Evolutionary conservation across 64 coral and sea anemone species (phyloP), one percentile per base, ranked within the genome.

Genomic region (Stichodactyla helianthus): DNA sequence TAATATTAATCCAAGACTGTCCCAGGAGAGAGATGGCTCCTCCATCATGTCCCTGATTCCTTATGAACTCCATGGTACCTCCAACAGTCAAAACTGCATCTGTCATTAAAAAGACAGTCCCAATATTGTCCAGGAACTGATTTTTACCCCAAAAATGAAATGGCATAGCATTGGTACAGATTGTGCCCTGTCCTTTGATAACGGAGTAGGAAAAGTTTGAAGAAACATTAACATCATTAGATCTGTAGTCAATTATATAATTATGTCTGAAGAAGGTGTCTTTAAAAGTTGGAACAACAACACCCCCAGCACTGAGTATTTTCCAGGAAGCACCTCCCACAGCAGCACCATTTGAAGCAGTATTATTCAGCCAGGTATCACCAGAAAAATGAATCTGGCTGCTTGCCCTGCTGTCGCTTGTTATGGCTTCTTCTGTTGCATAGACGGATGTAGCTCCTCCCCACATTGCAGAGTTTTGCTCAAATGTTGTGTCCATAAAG

Each of bases 11-110:
- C 83, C 83, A 84, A 20, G 83, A 84, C n/a, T 84, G 83, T 18
- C 94, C 94, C 59, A 92, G 88, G 57, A 96, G 83, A 63, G 91
- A 90, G 16, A 96, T 82, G 18, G 65, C 94, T 67, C 94, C 94
- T 17, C 94, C 94, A 61, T 96, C 81, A 11, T 83, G 23, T 55
- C 94, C 94, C 12, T 51, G 64, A 59, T 96, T 96, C n/a, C 88
- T 85, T 13, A 19, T 53, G 23, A 96, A 92, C 9, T 74, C 71
- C 56, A 92, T 51, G 51, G 82, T 19, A 50, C 94, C 94, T 74
- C 17, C 68, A 14, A 89, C 85, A 84, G 65, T 86, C 6, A 96
- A 59, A 52, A 44, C 81, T 35, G 91, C 94, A 93, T 92, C 91
- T 51, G 88, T 89, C 55, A 96, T 87, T 54, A 96, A 82, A 82